A percentile compares a stretch with the other conserved stretches of the same genome.
phyloP scores from a whole-genome alignment of 2,888 invertebrate genomes.

The Tinea pellionella region DNA sequence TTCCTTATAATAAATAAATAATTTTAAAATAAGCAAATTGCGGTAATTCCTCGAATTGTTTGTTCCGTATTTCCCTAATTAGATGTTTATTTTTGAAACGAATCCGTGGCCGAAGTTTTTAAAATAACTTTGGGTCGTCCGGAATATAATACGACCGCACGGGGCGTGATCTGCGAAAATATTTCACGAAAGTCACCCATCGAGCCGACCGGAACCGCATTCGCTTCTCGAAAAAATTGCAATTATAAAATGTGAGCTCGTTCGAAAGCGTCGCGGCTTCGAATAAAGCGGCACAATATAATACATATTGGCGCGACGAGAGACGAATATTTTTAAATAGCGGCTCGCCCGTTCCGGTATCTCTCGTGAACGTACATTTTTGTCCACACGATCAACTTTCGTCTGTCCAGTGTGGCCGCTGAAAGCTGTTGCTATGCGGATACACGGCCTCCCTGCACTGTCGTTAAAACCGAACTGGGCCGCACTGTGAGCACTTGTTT shows the following conservation, averaged over 20 bases:
- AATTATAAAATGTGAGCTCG: not conserved
- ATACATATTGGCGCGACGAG: not conserved
- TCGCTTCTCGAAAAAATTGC: not conserved
- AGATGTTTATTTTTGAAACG: not conserved
- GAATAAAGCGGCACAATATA: not conserved
- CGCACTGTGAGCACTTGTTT: slow-evolving; percentile 38
- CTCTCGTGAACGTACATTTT: slow-evolving; percentile 2
- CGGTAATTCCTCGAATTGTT: not conserved
- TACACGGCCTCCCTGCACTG: slow-evolving; percentile 20
- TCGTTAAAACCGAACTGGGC: slow-evolving; percentile 26
- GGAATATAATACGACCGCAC: not conserved
- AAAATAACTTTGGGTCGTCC: not conserved
- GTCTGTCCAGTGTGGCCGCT: slow-evolving; percentile 52
- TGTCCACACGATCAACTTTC: slow-evolving; percentile 57
- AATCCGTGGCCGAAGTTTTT: not conserved
- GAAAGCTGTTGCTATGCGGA: slow-evolving; percentile 66
- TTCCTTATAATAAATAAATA: not conserved
- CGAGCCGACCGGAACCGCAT: not conserved
- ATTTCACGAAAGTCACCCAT: not conserved
- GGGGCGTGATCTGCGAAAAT: not conserved
- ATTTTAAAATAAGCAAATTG: not conserved
- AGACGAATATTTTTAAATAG: slow-evolving; percentile 4
- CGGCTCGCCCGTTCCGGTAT: not conserved
- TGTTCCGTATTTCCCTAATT: not conserved
- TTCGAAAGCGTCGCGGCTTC: not conserved